A percentile compares a stretch with the other conserved stretches of the same genome.
Evolutionary conservation across 1,140 invertebrate species (phyloP).

Genomic region (Lamellibrachia luymesi): DNA sequence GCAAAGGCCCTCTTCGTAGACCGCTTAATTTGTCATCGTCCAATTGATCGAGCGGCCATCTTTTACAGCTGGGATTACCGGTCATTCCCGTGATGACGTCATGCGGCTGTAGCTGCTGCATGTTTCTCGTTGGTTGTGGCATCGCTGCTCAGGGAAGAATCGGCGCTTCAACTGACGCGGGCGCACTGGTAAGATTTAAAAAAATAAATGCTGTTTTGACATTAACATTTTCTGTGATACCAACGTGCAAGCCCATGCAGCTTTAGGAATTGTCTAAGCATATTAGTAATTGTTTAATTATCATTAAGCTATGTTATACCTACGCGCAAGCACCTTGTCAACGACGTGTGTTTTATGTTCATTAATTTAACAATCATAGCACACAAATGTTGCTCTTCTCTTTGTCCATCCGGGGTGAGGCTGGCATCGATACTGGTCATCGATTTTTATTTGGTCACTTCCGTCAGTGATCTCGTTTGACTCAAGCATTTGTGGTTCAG

Average conservation of each 20-base stretch:
- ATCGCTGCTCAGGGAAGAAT: not conserved
- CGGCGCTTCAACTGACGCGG: not conserved
- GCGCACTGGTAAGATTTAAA: not conserved
- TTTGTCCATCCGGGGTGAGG: not conserved
- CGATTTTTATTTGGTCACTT: too few species aligned
- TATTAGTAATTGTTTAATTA: too few species aligned
- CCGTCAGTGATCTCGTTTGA: too few species aligned
- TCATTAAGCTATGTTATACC: too few species aligned
- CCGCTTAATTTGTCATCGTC: slow-evolving; percentile 4
- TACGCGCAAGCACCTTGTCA: too few species aligned
- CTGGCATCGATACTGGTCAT: too few species aligned
- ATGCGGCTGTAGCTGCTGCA: not conserved
- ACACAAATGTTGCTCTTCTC: not conserved
- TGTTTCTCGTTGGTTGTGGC: not conserved
- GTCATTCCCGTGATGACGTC: not conserved
- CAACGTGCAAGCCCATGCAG: too few species aligned
- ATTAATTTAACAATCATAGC: not conserved
- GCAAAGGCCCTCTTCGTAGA: not conserved
- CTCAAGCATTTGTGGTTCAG: too few species aligned
- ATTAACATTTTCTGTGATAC: too few species aligned
- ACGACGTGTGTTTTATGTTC: too few species aligned
- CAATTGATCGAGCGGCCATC: not conserved
- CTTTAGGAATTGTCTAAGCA: too few species aligned
- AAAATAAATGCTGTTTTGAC: too few species aligned
- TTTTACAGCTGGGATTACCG: not conserved